Conservation (phyloP, 2,797 vertebrate species). For the Dromococcyx pavoninus region DNA sequence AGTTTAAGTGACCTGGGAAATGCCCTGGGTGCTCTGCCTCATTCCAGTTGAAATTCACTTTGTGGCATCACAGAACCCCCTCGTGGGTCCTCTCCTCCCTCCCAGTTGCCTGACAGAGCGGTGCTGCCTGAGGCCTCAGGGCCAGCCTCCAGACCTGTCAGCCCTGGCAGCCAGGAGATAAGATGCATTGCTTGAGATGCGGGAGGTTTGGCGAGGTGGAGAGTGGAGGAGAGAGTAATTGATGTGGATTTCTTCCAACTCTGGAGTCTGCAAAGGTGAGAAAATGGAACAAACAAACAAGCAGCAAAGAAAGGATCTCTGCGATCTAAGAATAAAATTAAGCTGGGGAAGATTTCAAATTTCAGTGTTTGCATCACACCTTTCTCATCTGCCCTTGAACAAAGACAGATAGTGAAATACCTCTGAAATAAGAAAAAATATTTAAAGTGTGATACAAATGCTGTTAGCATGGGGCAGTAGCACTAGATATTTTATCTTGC, state of each 20-base stretch:
- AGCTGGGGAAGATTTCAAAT: not conserved
- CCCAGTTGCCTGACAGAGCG: accelerated
- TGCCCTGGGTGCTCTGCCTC: not conserved
- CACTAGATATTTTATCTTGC: not conserved
- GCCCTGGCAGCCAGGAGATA: not conserved
- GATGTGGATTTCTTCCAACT: not conserved
- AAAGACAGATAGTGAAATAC: conserved; percentile 20
- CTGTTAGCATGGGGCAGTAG: not conserved
- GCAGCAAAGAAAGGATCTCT: not conserved
- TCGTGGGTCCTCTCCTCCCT: not conserved
- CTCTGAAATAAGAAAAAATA: not conserved
- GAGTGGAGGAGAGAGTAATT: not conserved
- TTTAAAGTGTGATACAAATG: not conserved
- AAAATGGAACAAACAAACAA: not conserved
- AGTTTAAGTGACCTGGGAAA: not conserved
- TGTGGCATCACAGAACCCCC: not conserved
- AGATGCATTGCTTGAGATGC: not conserved
- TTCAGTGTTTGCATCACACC: not conserved
- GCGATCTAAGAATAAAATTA: not conserved
- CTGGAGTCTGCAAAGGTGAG: not conserved
- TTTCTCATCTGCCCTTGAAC: conserved; percentile 53
- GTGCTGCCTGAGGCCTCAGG: not conserved
- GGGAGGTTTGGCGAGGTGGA: not conserved
- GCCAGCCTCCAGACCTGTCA: not conserved
- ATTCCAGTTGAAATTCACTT: accelerated